Conservation (phyloP, 2,888 invertebrate species). For the Orthosia incerta region DNA sequence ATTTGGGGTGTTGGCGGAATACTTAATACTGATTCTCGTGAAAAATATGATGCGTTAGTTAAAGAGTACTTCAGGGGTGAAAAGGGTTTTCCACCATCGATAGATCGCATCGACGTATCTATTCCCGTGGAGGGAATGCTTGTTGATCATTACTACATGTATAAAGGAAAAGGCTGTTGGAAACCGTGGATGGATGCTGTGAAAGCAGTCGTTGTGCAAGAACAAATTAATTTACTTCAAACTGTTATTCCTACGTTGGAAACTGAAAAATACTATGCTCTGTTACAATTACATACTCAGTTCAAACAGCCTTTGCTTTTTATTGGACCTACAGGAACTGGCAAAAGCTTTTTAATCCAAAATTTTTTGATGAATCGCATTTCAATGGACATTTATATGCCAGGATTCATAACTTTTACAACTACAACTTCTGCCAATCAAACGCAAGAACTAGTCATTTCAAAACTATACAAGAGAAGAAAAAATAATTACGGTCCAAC, state of each 20-base stretch:
- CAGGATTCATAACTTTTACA: slow-evolving; percentile 96
- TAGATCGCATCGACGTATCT: slow-evolving; percentile 94
- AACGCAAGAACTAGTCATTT: slow-evolving; percentile 94
- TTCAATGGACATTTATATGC: slow-evolving; percentile 93
- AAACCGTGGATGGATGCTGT: slow-evolving; percentile 96
- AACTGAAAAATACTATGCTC: slow-evolving; percentile 94
- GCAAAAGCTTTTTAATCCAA: slow-evolving; percentile 96
- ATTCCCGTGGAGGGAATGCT: slow-evolving; percentile 95
- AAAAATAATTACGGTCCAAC: slow-evolving; percentile 95
- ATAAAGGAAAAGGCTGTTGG: slow-evolving; percentile 96
- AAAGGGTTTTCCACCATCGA: slow-evolving; percentile 78
- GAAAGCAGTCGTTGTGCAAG: slow-evolving; percentile 88
- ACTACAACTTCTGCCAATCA: slow-evolving; percentile 95
- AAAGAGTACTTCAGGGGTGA: slow-evolving; percentile 89
- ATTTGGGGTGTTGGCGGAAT: slow-evolving; percentile 97
- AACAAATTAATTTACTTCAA: slow-evolving; percentile 92
- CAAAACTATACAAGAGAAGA: slow-evolving; percentile 93
- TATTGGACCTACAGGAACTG: slow-evolving; percentile 96
- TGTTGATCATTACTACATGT: slow-evolving; percentile 95
- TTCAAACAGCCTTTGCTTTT: slow-evolving; percentile 93
- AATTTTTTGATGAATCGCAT: slow-evolving; percentile 93
- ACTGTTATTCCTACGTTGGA: slow-evolving; percentile 96
- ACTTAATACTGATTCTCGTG: slow-evolving; percentile 93
- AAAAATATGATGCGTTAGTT: slow-evolving; percentile 92
- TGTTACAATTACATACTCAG: slow-evolving; percentile 94